Conservation (phyloP, 2,113 vertebrate species). For the Marmota flaviventris region DNA sequence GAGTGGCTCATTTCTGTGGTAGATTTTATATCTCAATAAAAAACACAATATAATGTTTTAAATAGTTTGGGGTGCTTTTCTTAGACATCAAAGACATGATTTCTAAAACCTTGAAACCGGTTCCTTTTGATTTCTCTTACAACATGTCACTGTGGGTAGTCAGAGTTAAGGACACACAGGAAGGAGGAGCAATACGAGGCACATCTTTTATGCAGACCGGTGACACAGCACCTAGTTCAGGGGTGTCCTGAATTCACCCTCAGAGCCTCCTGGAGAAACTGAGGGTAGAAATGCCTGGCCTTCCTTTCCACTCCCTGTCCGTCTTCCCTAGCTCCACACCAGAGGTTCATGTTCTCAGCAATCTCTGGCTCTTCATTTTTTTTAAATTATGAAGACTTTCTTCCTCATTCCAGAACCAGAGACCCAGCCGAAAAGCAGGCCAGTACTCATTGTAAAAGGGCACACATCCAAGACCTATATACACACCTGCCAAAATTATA, state of each 20-base stretch:
- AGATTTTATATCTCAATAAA: slow-evolving; percentile 71
- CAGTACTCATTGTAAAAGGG: not conserved
- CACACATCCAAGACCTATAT: slow-evolving; percentile 37
- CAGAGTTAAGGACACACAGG: not conserved
- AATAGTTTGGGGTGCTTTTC: slow-evolving; percentile 77
- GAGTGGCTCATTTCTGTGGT: slow-evolving; percentile 61
- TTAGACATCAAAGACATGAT: slow-evolving; percentile 79
- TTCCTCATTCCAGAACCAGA: slow-evolving; percentile 55
- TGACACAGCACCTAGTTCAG: not conserved
- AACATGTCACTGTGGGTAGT: not conserved
- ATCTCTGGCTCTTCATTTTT: not conserved
- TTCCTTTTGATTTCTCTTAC: slow-evolving; percentile 61
- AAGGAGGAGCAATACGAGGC: not conserved
- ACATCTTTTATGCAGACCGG: not conserved
- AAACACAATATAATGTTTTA: slow-evolving; percentile 36
- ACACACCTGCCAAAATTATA: not conserved
- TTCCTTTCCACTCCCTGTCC: not conserved
- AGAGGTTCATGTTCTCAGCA: not conserved
- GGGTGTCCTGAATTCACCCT: accelerated
- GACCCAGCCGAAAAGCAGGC: slow-evolving; percentile 4
- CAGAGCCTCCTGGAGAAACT: not conserved
- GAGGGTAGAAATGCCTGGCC: not conserved
- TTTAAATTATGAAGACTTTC: not conserved
- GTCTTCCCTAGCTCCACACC: not conserved
- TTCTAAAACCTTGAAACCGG: slow-evolving; percentile 69